These are phyloP conservation scores for Acropora tenuis DNA, from an alignment of 64 coral and sea anemone species.

Conservation along the genomic window DNA sequence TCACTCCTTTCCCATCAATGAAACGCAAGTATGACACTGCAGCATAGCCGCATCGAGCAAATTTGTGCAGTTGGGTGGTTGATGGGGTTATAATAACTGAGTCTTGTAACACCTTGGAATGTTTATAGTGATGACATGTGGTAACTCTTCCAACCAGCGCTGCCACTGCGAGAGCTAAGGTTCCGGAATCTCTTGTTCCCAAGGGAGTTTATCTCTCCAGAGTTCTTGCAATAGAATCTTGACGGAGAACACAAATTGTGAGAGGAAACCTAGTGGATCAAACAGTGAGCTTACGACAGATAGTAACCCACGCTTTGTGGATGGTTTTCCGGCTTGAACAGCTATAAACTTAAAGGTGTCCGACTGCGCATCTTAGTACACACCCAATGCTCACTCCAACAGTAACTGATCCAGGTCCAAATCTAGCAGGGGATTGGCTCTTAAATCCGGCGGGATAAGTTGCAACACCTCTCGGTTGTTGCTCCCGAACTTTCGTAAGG, in stretches of 20 bases:
- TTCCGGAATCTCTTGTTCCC: conserved; percentile 54
- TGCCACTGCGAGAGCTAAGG: conserved; percentile 12
- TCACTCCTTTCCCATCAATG: conserved; percentile 5
- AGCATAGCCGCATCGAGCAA: conserved; percentile 20
- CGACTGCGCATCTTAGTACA: conserved; percentile 38
- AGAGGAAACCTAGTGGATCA: conserved; percentile 57
- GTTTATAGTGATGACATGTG: neutral
- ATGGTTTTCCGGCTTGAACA: neutral
- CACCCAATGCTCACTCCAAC: conserved; percentile 44
- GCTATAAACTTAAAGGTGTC: conserved; percentile 53
- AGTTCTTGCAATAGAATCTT: conserved; percentile 59
- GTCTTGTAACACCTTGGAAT: conserved; percentile 54
- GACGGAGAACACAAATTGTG: conserved; percentile 45
- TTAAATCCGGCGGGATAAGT: conserved; percentile 17
- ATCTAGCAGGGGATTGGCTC: conserved; percentile 23
- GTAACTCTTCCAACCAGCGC: conserved; percentile 19
- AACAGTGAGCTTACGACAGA: conserved; percentile 41
- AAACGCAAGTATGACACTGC: conserved; percentile 36
- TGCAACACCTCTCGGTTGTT: conserved; percentile 40
- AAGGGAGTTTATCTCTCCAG: conserved; percentile 27
- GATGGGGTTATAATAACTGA: neutral
- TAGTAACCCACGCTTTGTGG: conserved; percentile 54
- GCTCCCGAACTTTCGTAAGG: conserved; percentile 56
- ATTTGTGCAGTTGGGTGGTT: conserved; percentile 34
- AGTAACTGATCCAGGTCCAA: conserved; percentile 57